phyloP scores from a whole-genome alignment of 2,113 vertebrate genomes.

The Agapornis roseicollis region DNA sequence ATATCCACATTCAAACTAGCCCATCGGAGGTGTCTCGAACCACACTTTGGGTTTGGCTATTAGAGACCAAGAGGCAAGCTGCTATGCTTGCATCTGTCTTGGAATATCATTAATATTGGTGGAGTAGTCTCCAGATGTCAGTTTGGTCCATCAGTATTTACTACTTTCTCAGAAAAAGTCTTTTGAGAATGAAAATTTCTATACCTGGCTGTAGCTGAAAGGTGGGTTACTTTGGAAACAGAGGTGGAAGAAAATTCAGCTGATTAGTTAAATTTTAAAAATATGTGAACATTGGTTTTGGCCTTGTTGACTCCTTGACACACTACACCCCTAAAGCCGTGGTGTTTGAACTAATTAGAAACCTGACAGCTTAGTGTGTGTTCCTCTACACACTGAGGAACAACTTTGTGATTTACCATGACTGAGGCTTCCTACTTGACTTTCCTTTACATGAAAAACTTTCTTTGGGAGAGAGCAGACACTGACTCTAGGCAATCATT shows the following conservation, averaged over 20 bases:
- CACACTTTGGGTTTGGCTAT: background rate
- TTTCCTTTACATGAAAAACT: background rate
- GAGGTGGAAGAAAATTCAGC: background rate
- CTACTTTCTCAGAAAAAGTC: background rate
- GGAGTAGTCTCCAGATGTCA: background rate
- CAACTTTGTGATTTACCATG: background rate
- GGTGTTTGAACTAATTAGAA: background rate
- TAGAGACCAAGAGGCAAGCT: background rate
- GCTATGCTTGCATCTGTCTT: background rate
- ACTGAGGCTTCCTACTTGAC: background rate
- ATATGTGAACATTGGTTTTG: background rate
- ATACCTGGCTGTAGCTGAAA: background rate
- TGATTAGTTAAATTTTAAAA: background rate
- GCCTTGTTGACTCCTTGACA: background rate
- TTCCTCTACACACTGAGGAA: background rate
- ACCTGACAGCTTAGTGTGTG: background rate
- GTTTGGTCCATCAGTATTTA: background rate
- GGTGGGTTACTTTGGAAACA: background rate
- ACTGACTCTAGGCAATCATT: background rate
- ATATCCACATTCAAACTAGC: background rate
- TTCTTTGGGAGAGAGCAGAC: background rate
- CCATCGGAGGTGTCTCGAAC: background rate
- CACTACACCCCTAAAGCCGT: background rate
- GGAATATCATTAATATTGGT: background rate
- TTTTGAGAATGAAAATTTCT: background rate